Evolutionary conservation across 2,888 invertebrate species (phyloP), one percentile per base, ranked within the genome.

Genomic region (Matsumyia berberina): DNA sequence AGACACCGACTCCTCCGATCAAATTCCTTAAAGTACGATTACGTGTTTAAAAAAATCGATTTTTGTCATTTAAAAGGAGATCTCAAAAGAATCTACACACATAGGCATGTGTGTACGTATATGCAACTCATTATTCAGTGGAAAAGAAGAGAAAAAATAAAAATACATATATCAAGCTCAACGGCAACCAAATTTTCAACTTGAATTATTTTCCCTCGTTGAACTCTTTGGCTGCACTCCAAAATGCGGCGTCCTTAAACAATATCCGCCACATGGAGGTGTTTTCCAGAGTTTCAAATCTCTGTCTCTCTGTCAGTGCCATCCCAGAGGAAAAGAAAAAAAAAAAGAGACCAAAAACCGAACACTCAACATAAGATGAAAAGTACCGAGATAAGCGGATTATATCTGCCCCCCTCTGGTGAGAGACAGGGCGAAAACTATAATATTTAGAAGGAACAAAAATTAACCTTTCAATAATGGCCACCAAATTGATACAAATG

Each of bases 401-500:
- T 79, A 77, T 79, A 55, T 67, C 11, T 17, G 1, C 9, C n/a
- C 6, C 11, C 8, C 53, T 19, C 33, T 11, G 11, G 19, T 5
- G 0, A 24, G 24, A 55, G 17, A 24, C 46, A 58, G 11, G 12
- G 12, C 51, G 11, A 37, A 3, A 55, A 24, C 24, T 33, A 66
- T 39, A 19, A 62, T 62, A 46, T 57, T 78, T 66, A 46, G 73
- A 73, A 62, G 42, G 74, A 74, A 64, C 80, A 80, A 70, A 80
- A 85, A 85, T 85, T 85, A 85, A 85, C 85, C 85, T 85, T 80
- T 85, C 85, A 85, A 80, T 85, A 85, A 85, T 85, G 74, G 74
- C 80, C 64, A 80, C 70, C 74, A 85, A 85, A 85, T 85, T 85
- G 85, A 85, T 85, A 85, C 85, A 80, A 80, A 85, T 70, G 80